Conservation (phyloP, 2,797 vertebrate genomes). For the Poeciliopsis turneri region DNA sequence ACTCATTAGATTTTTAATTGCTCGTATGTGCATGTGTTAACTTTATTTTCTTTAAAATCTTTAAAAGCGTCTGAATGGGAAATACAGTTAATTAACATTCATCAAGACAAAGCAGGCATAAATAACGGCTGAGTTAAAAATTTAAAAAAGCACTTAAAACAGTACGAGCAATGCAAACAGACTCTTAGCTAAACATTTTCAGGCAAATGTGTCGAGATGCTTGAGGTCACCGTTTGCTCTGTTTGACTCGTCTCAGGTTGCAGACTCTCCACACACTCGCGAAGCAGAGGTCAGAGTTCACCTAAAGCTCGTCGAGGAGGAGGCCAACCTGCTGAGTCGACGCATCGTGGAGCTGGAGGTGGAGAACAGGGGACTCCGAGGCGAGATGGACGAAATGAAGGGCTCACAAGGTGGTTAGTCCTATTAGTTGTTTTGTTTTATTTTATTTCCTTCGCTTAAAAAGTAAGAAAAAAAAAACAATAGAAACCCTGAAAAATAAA, state of each 20-base stretch:
- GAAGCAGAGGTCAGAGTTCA: conserved; percentile 95
- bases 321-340: conserved; percentile 95
- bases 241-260: conserved; percentile 72
- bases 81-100: background rate
- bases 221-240: background rate
- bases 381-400: conserved; percentile 97
- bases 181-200: background rate
- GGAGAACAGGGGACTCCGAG: conserved; percentile 94
- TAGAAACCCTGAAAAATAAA: no score
- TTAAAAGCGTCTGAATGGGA: background rate
- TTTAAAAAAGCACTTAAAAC: background rate
- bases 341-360: conserved; percentile 98
- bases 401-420: conserved; percentile 67
- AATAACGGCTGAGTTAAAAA: background rate
- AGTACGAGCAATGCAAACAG: background rate
- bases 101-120: background rate
- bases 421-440: background rate
- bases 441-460: no score
- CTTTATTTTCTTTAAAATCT: background rate
- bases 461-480: no score
- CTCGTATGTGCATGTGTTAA: background rate
- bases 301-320: conserved; percentile 96
- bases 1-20: background rate
- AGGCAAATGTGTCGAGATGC: background rate
- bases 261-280: conserved; percentile 91